Evolutionary conservation across 1,140 invertebrate species (phyloP).

Genomic region (Macrosteles quadrilineatus): DNA sequence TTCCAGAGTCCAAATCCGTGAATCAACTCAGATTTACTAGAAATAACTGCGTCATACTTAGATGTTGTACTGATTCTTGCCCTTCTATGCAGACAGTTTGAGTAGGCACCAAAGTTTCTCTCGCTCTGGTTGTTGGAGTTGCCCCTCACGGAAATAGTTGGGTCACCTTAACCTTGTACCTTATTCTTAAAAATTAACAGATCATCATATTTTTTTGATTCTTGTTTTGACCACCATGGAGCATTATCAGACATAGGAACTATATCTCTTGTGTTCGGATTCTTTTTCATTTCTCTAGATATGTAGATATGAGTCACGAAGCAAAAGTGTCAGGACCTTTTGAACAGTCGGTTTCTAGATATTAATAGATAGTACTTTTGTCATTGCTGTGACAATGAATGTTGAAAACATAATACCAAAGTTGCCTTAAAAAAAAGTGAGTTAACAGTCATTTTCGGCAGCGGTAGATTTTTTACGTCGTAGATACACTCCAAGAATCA

Average conservation of each 20-base stretch:
- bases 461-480: constrained; percentile 34
- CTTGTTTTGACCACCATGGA: constrained; percentile 14
- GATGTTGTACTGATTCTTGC: background rate
- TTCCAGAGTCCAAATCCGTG: background rate
- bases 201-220: background rate
- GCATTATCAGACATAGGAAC: constrained; percentile 18
- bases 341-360: constrained; percentile 20
- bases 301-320: background rate
- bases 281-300: background rate
- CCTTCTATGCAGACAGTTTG: background rate
- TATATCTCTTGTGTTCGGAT: background rate
- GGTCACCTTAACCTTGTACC: constrained; percentile 4
- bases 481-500: constrained; percentile 28
- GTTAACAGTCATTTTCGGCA: constrained; percentile 32
- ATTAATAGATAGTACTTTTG: constrained; percentile 19
- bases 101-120: constrained; percentile 2
- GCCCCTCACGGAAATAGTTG: constrained; percentile 23
- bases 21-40: background rate
- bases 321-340: constrained; percentile 26
- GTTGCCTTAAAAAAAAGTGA: constrained; percentile 31
- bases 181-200: constrained; percentile 5
- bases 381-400: constrained; percentile 29
- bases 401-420: constrained; percentile 33
- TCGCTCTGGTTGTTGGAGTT: constrained; percentile 13
- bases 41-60: background rate